Percentiles rank a stretch among this genome's conserved stretches.
Evolutionary conservation across 1,140 invertebrate species (phyloP).

Genomic region (Oreohelix idahoensis): DNA sequence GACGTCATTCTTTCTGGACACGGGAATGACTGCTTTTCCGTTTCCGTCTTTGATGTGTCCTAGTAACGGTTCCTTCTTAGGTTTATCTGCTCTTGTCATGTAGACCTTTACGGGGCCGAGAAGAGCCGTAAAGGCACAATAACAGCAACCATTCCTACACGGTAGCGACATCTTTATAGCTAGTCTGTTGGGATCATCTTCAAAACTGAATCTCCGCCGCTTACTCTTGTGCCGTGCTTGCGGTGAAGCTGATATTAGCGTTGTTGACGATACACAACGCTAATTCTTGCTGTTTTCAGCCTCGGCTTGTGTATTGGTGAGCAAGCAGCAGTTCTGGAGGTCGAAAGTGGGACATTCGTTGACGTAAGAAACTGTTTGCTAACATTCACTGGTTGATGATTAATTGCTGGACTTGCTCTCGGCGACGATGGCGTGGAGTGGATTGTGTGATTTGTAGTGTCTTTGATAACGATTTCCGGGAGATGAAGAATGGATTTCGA

Average conservation of each 20-base stretch:
- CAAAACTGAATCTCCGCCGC: background rate
- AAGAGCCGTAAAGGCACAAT: conserved; percentile 31
- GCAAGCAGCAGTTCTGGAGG: too few relatives aligned
- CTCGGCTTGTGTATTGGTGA: background rate
- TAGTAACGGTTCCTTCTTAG: conserved; percentile 18
- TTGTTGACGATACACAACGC: background rate
- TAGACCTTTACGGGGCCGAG: conserved; percentile 37
- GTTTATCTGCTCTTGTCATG: background rate
- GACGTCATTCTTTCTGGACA: conserved; percentile 36
- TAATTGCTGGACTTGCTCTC: background rate
- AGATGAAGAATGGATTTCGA: background rate
- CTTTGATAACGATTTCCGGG: background rate
- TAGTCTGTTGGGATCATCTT: background rate
- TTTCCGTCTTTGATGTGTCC: conserved; percentile 34
- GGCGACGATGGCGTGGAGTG: background rate
- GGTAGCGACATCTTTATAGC: conserved; percentile 37
- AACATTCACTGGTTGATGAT: background rate
- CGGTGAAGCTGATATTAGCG: background rate
- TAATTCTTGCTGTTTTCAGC: background rate
- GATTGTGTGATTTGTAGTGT: background rate
- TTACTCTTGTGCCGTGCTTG: background rate
- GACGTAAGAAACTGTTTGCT: background rate
- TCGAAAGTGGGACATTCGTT: background rate
- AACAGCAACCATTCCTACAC: conserved; percentile 37
- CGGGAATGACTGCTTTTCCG: conserved; percentile 33